Evolutionary conservation across 2,888 invertebrate species (phyloP), one percentile per base, ranked within the genome.

Genomic region (Pammene aurita): DNA sequence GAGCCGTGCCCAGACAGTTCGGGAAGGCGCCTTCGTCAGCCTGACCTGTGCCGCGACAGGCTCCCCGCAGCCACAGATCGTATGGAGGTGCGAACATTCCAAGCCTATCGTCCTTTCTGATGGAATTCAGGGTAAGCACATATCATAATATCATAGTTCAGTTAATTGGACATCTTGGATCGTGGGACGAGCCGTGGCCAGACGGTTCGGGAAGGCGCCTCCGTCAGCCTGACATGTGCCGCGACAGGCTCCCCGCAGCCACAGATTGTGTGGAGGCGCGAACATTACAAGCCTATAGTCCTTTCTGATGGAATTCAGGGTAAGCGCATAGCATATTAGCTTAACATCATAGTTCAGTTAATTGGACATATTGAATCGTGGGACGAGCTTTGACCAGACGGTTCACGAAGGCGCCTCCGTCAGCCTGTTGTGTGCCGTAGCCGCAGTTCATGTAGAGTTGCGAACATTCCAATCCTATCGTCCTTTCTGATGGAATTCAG

Each of bases 241-340:
- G 98, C 97, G 18, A 96, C 95, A 14, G 97, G 98, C 63, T 96
- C 96, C n/a, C 98, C 98, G 2, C 93, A 94, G 74, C 98, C 98
- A 6, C 96, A 95, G 77, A 97, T 98, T 85, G 96, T 95, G 73
- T 98, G 98, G 98, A 93, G 96, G 75, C 93, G 97, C 74, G 97
- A 97, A 86, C 96, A 96, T 80, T 95, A 96, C 68, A 95, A 95
- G 81, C 93, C 94, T 67, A 96, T 97, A 82, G 94, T 95, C 16
- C 85, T 95, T 60, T 93, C 94, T 63, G 95, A 94, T 76, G 95
- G 95, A 44, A 92, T 94, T 76, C 95, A 95, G 93, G 95, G 96
- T 96, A 86, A 85, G 11, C 9, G 7, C 42, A n/a, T 52, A 34
- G 34, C 55, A 63, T 18, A 46, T 50, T 26, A 11, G 13, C n/a